phyloP scores from a whole-genome alignment of 1,140 invertebrate genomes.

The Pomacea maculata region DNA sequence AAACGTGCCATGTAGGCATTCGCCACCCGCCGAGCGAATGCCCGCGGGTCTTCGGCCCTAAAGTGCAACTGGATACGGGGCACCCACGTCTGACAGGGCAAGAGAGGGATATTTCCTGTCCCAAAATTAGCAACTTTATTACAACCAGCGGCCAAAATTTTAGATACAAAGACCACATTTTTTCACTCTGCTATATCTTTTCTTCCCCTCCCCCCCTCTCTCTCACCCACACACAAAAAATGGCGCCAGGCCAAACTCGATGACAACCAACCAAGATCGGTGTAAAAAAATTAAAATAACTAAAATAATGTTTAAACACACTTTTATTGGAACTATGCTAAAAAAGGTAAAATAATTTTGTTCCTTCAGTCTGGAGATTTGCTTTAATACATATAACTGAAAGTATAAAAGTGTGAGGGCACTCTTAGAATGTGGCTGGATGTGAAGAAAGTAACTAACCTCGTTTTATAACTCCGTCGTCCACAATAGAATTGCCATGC shows the following conservation, averaged over 20 bases:
- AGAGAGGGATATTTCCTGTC: slow-evolving; percentile 38
- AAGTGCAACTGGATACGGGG: slow-evolving; percentile 76
- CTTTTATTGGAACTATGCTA: too few relatives aligned
- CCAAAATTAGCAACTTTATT: too few relatives aligned
- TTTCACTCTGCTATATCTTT: too few relatives aligned
- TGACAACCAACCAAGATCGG: background rate
- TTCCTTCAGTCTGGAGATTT: too few relatives aligned
- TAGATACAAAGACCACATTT: too few relatives aligned
- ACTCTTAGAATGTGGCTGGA: background rate
- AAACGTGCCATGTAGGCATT: slow-evolving; percentile 70
- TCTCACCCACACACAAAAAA: background rate
- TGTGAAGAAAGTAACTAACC: background rate
- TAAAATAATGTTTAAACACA: too few relatives aligned
- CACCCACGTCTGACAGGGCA: slow-evolving; percentile 65
- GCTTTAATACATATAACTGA: too few relatives aligned
- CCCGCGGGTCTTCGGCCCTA: slow-evolving; percentile 75
- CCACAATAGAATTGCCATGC: slow-evolving; percentile 54
- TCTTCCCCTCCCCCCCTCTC: background rate
- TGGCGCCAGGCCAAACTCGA: background rate
- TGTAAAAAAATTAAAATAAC: background rate
- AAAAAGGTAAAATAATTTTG: too few relatives aligned
- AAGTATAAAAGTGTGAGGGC: background rate
- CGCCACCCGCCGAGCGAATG: slow-evolving; percentile 72
- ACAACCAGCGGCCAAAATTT: too few relatives aligned
- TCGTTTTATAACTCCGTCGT: slow-evolving; percentile 46